Evolutionary conservation across 1,140 invertebrate genomes (phyloP), one percentile per base, ranked within the genome.

Genomic region (Drosophila bipectinata): DNA sequence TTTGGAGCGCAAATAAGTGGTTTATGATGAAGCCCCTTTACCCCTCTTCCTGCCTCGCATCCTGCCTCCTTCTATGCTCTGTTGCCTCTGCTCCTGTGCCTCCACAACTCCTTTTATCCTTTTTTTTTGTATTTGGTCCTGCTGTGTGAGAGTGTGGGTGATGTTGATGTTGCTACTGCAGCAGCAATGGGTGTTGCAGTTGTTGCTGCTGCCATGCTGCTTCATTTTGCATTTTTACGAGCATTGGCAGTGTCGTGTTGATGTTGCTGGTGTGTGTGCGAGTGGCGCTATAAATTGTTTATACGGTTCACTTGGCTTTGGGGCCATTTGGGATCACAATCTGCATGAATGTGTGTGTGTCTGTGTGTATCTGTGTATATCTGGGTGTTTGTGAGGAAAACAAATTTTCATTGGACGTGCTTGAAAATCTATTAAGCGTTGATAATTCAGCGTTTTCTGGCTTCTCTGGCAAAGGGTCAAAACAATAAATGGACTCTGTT

Each of bases 1-100:
- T 87, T 85, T 85, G 79, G 83, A 87, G 82, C 82, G 82, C 78
- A 85, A 85, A 85, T 85, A 85, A 87, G 82, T 88, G 82, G 82
- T 87, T 87, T 87, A 87, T 87, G 82, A 87, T 87, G 83, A 87
- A 88, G 75, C 75, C 59, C 28, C 51, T 3, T 21, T 21, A 2
- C 21, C 21, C 21, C 21, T 21, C 3, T 0, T 21, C 21, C 56
- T 41, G 18, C 28, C 34, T 8, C 12, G 28, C 9, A 1, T 47
- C 28, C 24, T n/a, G 8, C 56, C 10, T 10, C 2, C 24, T 10
- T 28, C 26, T 28, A 28, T 21, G 21, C 21, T 21, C 21, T 21
- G 21, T 4, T 12, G 12, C 14, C 10, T 26, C 41, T 15, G 9
- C 26, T 6, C 14, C 21, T 21, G 10, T 10, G 26, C 44, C 30